Base-by-base conservation (phyloP, 2,113 vertebrate genomes). In the Myodes glareolus region DNA sequence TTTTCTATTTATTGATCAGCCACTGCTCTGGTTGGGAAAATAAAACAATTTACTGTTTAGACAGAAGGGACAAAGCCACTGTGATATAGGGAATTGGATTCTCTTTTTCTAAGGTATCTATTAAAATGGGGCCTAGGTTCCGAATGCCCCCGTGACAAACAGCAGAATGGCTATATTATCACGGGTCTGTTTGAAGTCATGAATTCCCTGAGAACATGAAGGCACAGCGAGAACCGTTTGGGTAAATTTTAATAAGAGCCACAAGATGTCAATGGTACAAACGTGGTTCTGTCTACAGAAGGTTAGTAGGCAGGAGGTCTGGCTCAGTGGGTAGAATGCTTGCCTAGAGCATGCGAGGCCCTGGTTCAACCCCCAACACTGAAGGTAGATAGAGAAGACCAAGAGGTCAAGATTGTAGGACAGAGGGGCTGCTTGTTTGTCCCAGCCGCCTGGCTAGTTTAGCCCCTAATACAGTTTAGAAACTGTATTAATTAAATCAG, bases 41-140 rank as follows among this genome's bases (percentile, higher is more conserved):
- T 29, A 87, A 92, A 65, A 78, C 13, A 58, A 50, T 47, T 67
- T 65, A 12, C 36, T 45, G 17, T 65, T 77, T 88, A 14, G 63
- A 14, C n/a, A 61, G 27, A 94, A 94, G 78, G 16, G 68, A n/a
- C 47, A 90, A 95, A 92, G 17, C 21, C 45, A 72, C n/a, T 89
- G 50, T 50, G 52, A 73, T 39, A 17, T 7, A 4, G 52, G 25
- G 8, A 52, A 91, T 29, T 11, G 47, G 55, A 47, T 73, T 65
- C 47, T 84, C 25, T 80, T 65, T 63, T 52, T 70, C 63, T 70
- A 12, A 12, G 7, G 14, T 47, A 50, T 47, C 87, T 61, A n/a
- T 39, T 85, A 70, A 65, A 75, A 75, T 14, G 80, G 92, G 42
- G 11, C 45, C 23, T 92, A 85, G 1, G 11, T 72, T 61, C 27